Conservation (phyloP, 2,888 invertebrate genomes). For the Rhagophthalmus giganteus region DNA sequence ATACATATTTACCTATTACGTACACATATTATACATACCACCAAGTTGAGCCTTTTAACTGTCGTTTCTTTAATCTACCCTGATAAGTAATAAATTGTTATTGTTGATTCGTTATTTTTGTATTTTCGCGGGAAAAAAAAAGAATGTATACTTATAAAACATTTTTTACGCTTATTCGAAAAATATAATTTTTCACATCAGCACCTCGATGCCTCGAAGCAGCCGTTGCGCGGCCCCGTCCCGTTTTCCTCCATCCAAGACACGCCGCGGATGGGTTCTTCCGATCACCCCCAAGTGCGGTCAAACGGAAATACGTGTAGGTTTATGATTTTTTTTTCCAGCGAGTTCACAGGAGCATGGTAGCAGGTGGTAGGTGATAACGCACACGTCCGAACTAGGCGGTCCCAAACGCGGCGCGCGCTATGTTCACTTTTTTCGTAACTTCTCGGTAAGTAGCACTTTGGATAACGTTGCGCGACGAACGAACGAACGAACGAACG, state of each 20-base stretch:
- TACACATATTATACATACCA: too few relatives aligned
- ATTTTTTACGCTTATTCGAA: conserved; percentile 47
- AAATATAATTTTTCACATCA: conserved; percentile 49
- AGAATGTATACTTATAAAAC: conserved; percentile 32
- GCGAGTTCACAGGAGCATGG: conserved; percentile 55
- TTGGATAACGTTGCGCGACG: too few relatives aligned
- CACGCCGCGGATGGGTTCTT: conserved; percentile 38
- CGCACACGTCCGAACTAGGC: conserved; percentile 54
- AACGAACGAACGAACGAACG: too few relatives aligned
- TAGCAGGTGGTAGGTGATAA: conserved; percentile 34
- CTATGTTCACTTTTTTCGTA: conserved; percentile 27
- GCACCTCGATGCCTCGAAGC: conserved; percentile 53
- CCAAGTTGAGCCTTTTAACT: conserved; percentile 7
- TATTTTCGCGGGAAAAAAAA: conserved; percentile 44
- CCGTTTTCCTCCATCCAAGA: conserved; percentile 46
- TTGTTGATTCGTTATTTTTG: conserved; percentile 55
- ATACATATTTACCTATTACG: too few relatives aligned
- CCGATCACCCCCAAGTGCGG: conserved; percentile 15
- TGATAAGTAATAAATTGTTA: conserved; percentile 36
- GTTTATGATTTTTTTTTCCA: conserved; percentile 12
- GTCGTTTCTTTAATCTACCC: conserved; percentile 20
- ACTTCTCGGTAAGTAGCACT: conserved; percentile 17
- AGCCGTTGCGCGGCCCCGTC: conserved; percentile 44
- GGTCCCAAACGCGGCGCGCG: conserved; percentile 41
- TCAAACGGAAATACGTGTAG: conserved; percentile 7